phyloP scores from a whole-genome alignment of 2,888 invertebrate genomes.

The Mechanitis mazaeus region DNA sequence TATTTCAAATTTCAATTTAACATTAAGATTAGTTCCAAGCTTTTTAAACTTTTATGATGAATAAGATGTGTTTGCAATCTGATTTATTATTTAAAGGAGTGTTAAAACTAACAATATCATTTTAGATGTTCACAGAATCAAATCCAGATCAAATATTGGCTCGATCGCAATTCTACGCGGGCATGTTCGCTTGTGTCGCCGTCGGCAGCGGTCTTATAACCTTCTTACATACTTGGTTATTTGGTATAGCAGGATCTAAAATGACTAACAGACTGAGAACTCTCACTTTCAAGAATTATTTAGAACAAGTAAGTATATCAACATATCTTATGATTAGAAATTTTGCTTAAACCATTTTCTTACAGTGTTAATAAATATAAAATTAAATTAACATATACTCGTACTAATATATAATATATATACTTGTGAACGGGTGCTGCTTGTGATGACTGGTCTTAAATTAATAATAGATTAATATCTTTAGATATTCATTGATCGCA shows the following conservation, averaged over 20 bases:
- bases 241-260: conserved; percentile 83
- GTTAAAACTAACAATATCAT: not conserved
- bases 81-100: not conserved
- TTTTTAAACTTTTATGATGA: no score
- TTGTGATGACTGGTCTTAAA: no score
- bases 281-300: conserved; percentile 66
- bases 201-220: conserved; percentile 79
- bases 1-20: no score
- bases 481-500: no score
- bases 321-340: no score
- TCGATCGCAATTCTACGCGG: conserved; percentile 78
- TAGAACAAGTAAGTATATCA: conserved; percentile 61
- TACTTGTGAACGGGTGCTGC: no score
- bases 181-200: conserved; percentile 79
- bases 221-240: conserved; percentile 82
- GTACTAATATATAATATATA: no score
- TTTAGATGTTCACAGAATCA: conserved; percentile 77
- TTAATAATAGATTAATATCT: no score
- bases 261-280: conserved; percentile 80
- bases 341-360: no score
- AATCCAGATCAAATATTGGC: conserved; percentile 76
- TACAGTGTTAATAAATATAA: no score
- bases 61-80: not conserved
- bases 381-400: no score
- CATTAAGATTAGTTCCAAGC: no score